phyloP scores from a whole-genome alignment of 2,888 invertebrate genomes.

The Pycnomerus fuliginosus region DNA sequence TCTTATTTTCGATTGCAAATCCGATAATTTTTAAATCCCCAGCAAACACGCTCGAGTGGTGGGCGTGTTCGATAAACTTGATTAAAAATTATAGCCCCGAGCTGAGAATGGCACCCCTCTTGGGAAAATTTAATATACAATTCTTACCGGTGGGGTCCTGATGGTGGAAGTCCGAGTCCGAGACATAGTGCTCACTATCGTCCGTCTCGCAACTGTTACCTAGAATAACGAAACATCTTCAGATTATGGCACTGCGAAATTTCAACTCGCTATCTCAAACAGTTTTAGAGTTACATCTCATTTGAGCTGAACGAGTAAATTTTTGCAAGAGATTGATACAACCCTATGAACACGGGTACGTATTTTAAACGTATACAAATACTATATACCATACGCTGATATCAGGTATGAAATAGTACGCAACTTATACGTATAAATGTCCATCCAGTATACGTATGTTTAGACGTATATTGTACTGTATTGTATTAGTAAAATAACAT shows the following conservation, averaged over 20 bases:
- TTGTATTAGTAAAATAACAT: no score
- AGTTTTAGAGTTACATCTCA: no score
- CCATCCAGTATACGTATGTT: no score
- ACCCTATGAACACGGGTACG: no score
- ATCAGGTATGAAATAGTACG: no score
- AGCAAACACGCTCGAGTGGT: conserved; percentile 42
- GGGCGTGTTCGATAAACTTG: conserved; percentile 27
- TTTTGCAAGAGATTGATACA: no score
- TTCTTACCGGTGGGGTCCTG: conserved; percentile 32
- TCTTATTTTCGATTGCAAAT: conserved; percentile 18
- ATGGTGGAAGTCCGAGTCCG: conserved; percentile 49
- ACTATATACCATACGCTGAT: no score
- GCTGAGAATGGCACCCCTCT: conserved; percentile 24
- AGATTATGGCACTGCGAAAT: neutral
- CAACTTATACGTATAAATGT: no score
- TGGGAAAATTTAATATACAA: conserved; percentile 5
- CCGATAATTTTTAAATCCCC: conserved; percentile 44
- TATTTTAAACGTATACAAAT: no score
- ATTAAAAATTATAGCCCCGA: conserved; percentile 42
- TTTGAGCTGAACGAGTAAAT: no score
- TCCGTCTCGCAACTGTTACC: conserved; percentile 58
- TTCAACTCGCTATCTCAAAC: neutral
- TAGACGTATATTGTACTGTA: no score
- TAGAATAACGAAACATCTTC: conserved; percentile 38
- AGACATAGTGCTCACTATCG: conserved; percentile 57